Evolutionary conservation across 1,140 invertebrate genomes (phyloP).

Genomic region (Chironomus tepperi): DNA sequence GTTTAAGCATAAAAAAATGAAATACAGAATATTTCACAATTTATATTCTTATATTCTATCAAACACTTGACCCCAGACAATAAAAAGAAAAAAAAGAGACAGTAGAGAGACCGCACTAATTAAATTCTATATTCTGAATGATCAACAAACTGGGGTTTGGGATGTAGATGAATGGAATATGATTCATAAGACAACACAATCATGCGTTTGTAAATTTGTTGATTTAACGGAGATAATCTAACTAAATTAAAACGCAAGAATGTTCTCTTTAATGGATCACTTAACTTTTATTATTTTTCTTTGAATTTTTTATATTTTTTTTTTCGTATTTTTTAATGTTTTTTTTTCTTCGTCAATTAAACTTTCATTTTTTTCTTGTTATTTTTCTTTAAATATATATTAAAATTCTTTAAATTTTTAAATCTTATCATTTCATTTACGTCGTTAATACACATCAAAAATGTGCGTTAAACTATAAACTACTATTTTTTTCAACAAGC

Average conservation of each 20-base stretch:
- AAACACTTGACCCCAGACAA: conserved; percentile 17
- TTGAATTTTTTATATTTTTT: too few relatives aligned
- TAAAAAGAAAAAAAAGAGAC: neutral
- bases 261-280: too few relatives aligned
- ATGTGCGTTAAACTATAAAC: neutral
- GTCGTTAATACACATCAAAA: neutral
- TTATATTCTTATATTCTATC: neutral
- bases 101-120: conserved; percentile 3
- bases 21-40: neutral
- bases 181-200: neutral
- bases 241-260: too few relatives aligned
- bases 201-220: neutral
- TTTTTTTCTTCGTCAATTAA: too few relatives aligned
- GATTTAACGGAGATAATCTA: too few relatives aligned
- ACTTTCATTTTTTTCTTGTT: too few relatives aligned
- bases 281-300: too few relatives aligned
- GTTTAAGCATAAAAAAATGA: neutral
- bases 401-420: too few relatives aligned
- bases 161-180: conserved; percentile 9
- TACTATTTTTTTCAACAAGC: neutral
- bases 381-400: too few relatives aligned
- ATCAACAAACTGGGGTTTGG: neutral
- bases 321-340: too few relatives aligned
- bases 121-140: neutral
- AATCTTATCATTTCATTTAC: too few relatives aligned